Evolutionary conservation across 2,888 invertebrate genomes (phyloP), one percentile per base, ranked within the genome.

Genomic region (Rotaria magnacalcarata): DNA sequence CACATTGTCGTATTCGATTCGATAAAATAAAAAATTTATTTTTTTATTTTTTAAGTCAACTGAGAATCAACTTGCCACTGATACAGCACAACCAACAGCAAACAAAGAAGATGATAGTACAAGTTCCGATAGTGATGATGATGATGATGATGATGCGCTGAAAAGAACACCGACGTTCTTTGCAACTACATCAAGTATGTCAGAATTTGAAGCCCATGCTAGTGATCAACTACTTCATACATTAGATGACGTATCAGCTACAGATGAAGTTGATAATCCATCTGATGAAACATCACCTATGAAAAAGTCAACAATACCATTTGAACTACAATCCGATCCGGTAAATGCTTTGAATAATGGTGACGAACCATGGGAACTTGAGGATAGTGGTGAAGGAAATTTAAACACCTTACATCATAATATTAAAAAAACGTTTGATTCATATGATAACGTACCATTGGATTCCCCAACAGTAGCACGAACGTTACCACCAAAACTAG

Each of bases 341-440:
- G 24, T 41, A n/a, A 21, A 43, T 10, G n/a, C 80, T 47, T 4
- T 11, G 10, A 47, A n/a, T 43, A 47, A 6, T 11, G 67, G 34
- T 34, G 34, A 80, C 47, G 47, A 80, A 80, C 80, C 80, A 47
- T 80, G 80, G 80, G 80, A 80, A 47, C 80, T 80, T 47, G 80
- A 80, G 5, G 67, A 67, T 19, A 67, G 34, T 67, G 67, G 34
- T 67, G 67, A 67, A 11, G 67, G 14, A 19, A 67, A 4, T 34
- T 4, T 47, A 16, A 47, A 43, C 21, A 24, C 80, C 24, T 0
- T 80, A 47, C 80, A 4, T n/a, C 21, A 47, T 47, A 47, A 0
- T 47, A n/a, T n/a, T 1, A 10, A 21, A 6, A 47, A n/a, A 24
- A 43, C n/a, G 10, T 47, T 16, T 47, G 80, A 80, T 24, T 80